Evolutionary conservation across 2,888 invertebrate genomes (phyloP).

Genomic region (Cacoxenus indagator): DNA sequence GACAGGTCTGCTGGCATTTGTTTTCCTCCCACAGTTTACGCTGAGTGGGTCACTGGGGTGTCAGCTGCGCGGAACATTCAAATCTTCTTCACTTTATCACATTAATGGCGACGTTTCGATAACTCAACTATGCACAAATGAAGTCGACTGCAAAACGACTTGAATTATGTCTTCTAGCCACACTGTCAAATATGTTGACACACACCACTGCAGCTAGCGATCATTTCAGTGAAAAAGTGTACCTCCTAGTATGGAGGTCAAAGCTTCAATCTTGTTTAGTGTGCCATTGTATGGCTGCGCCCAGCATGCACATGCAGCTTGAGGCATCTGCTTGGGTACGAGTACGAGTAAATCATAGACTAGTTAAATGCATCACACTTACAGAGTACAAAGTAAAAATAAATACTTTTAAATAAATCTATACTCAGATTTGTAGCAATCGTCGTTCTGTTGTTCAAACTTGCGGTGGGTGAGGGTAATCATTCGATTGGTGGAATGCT

Average conservation of each 20-base stretch:
- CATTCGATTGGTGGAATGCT: no score
- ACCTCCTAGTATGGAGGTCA: neutral
- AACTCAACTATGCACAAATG: neutral
- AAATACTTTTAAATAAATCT: no score
- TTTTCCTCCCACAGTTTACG: neutral
- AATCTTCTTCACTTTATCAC: neutral
- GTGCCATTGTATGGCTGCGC: neutral
- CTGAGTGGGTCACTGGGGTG: constrained; percentile 14
- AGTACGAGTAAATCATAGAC: no score
- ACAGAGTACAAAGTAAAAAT: no score
- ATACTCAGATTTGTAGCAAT: no score
- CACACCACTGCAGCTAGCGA: neutral
- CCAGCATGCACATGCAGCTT: neutral
- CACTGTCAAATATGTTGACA: neutral
- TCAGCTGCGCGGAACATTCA: neutral
- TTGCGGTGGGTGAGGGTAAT: no score
- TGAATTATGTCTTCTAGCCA: neutral
- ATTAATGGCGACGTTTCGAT: neutral
- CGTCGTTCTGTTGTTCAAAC: no score
- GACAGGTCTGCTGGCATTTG: neutral
- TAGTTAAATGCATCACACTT: no score
- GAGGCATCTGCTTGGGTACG: no score
- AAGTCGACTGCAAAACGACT: neutral
- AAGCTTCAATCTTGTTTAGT: neutral
- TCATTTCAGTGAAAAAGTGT: neutral